These are phyloP conservation scores for Panorpa germanica DNA, from an alignment of 2,888 invertebrate genomes.

Conservation along the genomic window DNA sequence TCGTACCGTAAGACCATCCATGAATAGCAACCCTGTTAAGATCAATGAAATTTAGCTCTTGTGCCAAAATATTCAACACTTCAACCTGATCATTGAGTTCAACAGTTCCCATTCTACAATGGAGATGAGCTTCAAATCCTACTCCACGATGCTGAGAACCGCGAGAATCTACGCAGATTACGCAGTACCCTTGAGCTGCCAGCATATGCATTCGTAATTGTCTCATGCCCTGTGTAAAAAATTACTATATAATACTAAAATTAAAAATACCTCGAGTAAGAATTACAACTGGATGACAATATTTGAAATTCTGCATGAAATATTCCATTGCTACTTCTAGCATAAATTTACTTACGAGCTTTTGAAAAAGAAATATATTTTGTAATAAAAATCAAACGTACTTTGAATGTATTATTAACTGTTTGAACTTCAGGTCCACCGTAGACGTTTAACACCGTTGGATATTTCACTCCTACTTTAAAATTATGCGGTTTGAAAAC, in stretches of 20 bases:
- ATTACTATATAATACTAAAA: conserved; percentile 5
- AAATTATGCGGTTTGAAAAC: conserved; percentile 71
- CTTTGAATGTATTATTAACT: conserved; percentile 89
- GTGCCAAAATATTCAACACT: conserved; percentile 71
- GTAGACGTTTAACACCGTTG: conserved; percentile 91
- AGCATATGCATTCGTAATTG: conserved; percentile 88
- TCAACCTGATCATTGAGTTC: conserved; percentile 92
- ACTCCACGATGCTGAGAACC: conserved; percentile 89
- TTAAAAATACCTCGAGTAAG: too few species aligned
- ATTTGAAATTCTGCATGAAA: too few species aligned
- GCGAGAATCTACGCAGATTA: conserved; percentile 85
- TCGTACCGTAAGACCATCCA: conserved; percentile 92
- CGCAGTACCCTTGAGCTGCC: conserved; percentile 89
- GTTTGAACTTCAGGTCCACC: conserved; percentile 97
- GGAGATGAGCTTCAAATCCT: conserved; percentile 78
- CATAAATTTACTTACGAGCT: too few species aligned
- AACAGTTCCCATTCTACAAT: conserved; percentile 80
- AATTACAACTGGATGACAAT: too few species aligned
- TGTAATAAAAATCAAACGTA: conserved; percentile 20
- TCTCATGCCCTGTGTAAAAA: conserved; percentile 51
- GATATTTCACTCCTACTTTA: conserved; percentile 41
- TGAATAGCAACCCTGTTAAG: conserved; percentile 84
- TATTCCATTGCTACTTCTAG: too few species aligned
- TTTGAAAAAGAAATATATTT: conserved; percentile 2
- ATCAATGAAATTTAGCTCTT: conserved; percentile 76